phyloP scores from a whole-genome alignment of 2,797 vertebrate species.

The Psittacula derbiana region DNA sequence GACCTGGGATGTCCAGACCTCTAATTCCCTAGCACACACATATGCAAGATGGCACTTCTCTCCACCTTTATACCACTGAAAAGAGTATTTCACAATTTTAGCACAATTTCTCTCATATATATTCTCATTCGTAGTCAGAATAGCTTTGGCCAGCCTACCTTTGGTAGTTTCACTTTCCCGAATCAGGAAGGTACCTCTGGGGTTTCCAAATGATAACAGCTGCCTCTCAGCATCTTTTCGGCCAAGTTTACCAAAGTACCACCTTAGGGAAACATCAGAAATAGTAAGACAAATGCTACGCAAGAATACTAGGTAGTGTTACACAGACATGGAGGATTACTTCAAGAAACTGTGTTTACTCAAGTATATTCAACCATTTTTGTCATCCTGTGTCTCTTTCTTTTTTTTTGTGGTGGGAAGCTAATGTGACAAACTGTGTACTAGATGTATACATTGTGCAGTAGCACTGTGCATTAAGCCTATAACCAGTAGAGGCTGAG shows the following conservation, averaged over 20 bases:
- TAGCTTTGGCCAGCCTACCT: constrained; percentile 77
- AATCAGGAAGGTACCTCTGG: constrained; percentile 92
- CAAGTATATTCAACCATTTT: background rate
- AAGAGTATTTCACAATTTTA: background rate
- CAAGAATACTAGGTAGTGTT: background rate
- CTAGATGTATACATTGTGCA: background rate
- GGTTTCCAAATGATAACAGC: constrained; percentile 91
- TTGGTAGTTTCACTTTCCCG: constrained; percentile 97
- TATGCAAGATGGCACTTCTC: background rate
- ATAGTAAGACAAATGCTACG: background rate
- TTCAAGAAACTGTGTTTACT: background rate
- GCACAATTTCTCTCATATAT: background rate
- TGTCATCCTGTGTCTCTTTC: background rate
- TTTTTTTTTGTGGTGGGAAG: background rate
- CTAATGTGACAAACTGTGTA: rapidly evolving
- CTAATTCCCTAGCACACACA: background rate
- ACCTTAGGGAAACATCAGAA: constrained; percentile 75
- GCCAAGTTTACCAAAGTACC: constrained; percentile 97
- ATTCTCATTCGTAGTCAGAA: background rate
- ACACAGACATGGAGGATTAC: background rate
- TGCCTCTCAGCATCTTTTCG: constrained; percentile 96
- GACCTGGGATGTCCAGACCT: background rate
- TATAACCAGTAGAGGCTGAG: background rate
- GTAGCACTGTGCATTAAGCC: background rate
- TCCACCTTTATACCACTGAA: background rate